A percentile compares a stretch with the other conserved stretches of the same genome.
Evolutionary conservation across 2,888 invertebrate species (phyloP).

Genomic region (Kuschelorhynchus macadamiae): DNA sequence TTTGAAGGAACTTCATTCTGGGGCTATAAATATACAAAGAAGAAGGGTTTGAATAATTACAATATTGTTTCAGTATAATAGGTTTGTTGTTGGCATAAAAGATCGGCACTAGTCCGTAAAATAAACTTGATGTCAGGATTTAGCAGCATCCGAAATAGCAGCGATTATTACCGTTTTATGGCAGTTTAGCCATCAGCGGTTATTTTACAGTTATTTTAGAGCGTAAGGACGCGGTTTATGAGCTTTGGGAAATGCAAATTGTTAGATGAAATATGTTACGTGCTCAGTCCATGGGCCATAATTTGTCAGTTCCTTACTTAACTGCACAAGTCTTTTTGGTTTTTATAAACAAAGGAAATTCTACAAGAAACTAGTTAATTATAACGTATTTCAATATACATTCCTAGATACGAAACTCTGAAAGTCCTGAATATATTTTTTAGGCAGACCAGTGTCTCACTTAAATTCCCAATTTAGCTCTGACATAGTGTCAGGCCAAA

Average conservation of each 20-base stretch:
- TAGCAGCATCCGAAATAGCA: constrained; percentile 49
- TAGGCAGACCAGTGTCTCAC: constrained; percentile 3
- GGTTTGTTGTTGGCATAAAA: constrained; percentile 53
- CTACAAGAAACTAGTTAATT: background rate
- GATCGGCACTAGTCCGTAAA: constrained; percentile 54
- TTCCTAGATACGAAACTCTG: too few species aligned
- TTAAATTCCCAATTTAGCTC: constrained; percentile 22
- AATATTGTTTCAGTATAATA: constrained; percentile 53
- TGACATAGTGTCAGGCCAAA: constrained; percentile 66
- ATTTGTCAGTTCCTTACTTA: background rate
- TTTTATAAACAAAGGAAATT: background rate
- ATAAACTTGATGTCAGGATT: constrained; percentile 52
- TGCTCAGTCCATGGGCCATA: background rate
- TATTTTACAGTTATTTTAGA: constrained; percentile 51
- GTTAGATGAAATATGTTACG: constrained; percentile 15
- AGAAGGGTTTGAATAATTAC: constrained; percentile 53
- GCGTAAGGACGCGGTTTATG: constrained; percentile 39
- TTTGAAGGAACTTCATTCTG: constrained; percentile 43
- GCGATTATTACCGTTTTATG: constrained; percentile 52
- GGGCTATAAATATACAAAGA: constrained; percentile 50
- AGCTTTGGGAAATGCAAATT: constrained; percentile 24
- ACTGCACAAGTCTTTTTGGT: background rate
- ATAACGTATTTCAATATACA: too few species aligned
- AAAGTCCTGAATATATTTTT: too few species aligned
- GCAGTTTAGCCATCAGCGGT: constrained; percentile 50